Percentiles rank a stretch among this genome's conserved stretches.
Evolutionary conservation across 2,888 invertebrate genomes (phyloP).

Genomic region (Nephrotoma appendiculata): DNA sequence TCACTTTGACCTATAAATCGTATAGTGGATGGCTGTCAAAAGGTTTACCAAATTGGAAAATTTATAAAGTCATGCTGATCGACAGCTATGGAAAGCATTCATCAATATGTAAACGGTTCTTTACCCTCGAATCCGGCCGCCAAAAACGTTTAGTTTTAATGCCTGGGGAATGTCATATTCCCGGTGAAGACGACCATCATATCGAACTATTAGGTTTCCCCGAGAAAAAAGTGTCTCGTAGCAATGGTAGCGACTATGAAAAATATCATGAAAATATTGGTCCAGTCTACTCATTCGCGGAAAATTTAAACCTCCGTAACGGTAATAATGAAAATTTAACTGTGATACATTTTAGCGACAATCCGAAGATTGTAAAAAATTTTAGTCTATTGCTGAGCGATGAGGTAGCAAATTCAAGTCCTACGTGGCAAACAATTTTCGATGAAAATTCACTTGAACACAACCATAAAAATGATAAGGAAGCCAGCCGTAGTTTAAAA

Average conservation of each 20-base stretch:
- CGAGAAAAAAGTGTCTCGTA: background rate
- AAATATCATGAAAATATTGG: background rate
- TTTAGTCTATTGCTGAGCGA: slow-evolving; percentile 24
- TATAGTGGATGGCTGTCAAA: slow-evolving; percentile 86
- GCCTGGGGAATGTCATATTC: slow-evolving; percentile 62
- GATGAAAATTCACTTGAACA: slow-evolving; percentile 33
- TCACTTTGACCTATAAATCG: slow-evolving; percentile 68
- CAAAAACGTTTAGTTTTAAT: slow-evolving; percentile 58
- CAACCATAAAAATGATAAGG: slow-evolving; percentile 17
- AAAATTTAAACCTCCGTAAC: background rate
- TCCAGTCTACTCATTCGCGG: slow-evolving; percentile 1
- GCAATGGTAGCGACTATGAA: background rate
- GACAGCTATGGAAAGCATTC: slow-evolving; percentile 75
- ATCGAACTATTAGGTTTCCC: background rate
- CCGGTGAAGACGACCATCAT: slow-evolving; percentile 30
- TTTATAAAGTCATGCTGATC: slow-evolving; percentile 69
- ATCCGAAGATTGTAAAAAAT: slow-evolving; percentile 26
- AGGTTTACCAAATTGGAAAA: slow-evolving; percentile 61
- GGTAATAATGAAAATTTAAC: slow-evolving; percentile 19
- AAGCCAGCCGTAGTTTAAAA: slow-evolving; percentile 26
- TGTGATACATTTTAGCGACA: slow-evolving; percentile 29
- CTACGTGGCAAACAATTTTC: slow-evolving; percentile 39
- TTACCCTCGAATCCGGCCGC: slow-evolving; percentile 57
- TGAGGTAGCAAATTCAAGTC: slow-evolving; percentile 34
- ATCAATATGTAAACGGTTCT: slow-evolving; percentile 63